These are phyloP conservation scores for Sebastes steindachneri DNA, from an alignment of 2,797 vertebrate genomes.

Conservation along the genomic window DNA sequence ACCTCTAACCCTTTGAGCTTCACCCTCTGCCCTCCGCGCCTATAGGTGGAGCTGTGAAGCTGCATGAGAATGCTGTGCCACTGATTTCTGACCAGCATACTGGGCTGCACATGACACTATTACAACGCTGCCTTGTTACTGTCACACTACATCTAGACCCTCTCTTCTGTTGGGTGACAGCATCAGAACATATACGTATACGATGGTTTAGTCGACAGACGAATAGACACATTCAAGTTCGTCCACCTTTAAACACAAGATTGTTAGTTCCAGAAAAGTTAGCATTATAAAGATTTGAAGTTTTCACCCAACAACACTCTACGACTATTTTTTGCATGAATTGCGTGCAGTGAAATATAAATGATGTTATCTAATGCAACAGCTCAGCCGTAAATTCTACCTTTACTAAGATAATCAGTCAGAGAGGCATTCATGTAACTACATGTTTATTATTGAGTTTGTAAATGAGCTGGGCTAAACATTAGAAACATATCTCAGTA, in stretches of 20 bases:
- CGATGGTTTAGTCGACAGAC: not conserved
- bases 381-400: not conserved
- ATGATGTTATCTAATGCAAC: not conserved
- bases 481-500: too few species aligned
- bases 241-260: not conserved
- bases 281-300: not conserved
- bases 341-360: too few species aligned
- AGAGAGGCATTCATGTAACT: not conserved
- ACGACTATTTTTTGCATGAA: too few species aligned
- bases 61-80: slow-evolving; percentile 78
- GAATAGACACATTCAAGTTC: not conserved
- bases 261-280: not conserved
- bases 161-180: slow-evolving; percentile 45
- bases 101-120: slow-evolving; percentile 15
- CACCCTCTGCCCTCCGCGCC: slow-evolving; percentile 10
- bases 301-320: slow-evolving; percentile 43
- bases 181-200: not conserved
- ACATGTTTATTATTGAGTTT: not conserved
- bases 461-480: not conserved
- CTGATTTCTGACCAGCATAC: slow-evolving; percentile 30
- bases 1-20: slow-evolving; percentile 54
- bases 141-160: not conserved
- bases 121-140: not conserved
- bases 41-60: slow-evolving; percentile 45
- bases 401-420: not conserved